Evolutionary conservation across 2,888 invertebrate species (phyloP), one percentile per base, ranked within the genome.

Genomic region (Acleris holmiana): DNA sequence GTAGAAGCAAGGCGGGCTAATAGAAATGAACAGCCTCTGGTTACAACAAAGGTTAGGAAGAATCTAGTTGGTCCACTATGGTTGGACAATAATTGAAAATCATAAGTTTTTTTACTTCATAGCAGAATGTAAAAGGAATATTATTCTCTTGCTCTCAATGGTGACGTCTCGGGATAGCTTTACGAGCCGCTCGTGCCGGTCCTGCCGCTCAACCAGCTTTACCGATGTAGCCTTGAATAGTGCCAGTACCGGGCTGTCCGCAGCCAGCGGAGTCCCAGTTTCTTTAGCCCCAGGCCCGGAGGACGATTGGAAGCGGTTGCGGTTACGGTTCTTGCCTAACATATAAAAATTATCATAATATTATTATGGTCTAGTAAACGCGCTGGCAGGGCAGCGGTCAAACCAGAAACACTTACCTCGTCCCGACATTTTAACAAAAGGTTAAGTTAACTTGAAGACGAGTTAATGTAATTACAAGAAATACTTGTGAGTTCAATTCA

Each of bases 111-210:
- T 89, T 85, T 76, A 94, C 94, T 91, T 88, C 50, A 89, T 79
- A 66, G 95, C 92, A 40, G 96, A 95, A 82, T 98, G 98, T 19
- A 98, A 86, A 13, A 97, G 85, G 82, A 98, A 98, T 72, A 98
- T 98, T 5, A 97, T 95, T 67, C 98, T 91, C 81, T 98, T 98
- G 85, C 98, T 97, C 78, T 98, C 97, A 71, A 98, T 97, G 0
- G 97, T 98, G 19, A 98, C 94, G 78, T 98, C 98, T 25, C 98
- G 93, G 68, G 96, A 95, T 0, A 96, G 82, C 86, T 98, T 98
- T 0, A 98, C 94, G 35, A 98, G 94, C 50, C 97, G 91, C 80
- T 98, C 98, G 76, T 96, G 94, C 68, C 96, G 94, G 83, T 98
- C 98, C 75, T 98, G 96, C 70, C 96, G 96, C 0, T 93, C 93